These are phyloP conservation scores for Pungitius pungitius DNA, from an alignment of 2,113 vertebrate species.

Conservation along the genomic window DNA sequence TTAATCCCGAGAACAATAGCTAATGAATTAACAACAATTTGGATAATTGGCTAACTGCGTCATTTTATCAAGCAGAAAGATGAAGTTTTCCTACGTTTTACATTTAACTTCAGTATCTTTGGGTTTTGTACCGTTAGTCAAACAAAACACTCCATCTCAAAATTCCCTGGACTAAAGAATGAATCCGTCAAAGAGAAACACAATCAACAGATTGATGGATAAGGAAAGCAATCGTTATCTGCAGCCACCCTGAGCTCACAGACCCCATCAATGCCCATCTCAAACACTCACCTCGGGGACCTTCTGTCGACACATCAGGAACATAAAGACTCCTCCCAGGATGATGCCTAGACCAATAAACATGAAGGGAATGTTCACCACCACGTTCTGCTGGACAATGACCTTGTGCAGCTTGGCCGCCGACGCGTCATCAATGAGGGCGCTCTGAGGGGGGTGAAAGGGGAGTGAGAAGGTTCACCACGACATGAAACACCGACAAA, in stretches of 20 bases:
- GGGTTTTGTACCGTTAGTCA: not conserved
- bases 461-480: not conserved
- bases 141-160: not conserved
- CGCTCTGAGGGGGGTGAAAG: conserved; percentile 79
- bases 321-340: conserved; percentile 86
- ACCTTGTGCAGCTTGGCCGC: conserved; percentile 78
- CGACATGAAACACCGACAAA: not conserved
- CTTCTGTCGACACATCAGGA: conserved; percentile 83
- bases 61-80: not conserved
- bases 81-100: not conserved
- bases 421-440: conserved; percentile 86
- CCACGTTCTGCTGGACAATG: conserved; percentile 74
- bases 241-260: not conserved
- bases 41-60: not conserved
- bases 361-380: conserved; percentile 89
- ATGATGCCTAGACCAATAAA: conserved; percentile 87
- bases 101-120: not conserved
- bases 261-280: not conserved
- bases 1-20: not conserved
- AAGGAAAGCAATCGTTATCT: not conserved
- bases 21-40: not conserved
- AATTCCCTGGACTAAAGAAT: not conserved
- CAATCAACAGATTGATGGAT: not conserved
- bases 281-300: conserved; percentile 81
- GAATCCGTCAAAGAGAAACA: not conserved